Base-by-base conservation (phyloP, 2,888 invertebrate genomes). In the Bellardia bayeri region DNA sequence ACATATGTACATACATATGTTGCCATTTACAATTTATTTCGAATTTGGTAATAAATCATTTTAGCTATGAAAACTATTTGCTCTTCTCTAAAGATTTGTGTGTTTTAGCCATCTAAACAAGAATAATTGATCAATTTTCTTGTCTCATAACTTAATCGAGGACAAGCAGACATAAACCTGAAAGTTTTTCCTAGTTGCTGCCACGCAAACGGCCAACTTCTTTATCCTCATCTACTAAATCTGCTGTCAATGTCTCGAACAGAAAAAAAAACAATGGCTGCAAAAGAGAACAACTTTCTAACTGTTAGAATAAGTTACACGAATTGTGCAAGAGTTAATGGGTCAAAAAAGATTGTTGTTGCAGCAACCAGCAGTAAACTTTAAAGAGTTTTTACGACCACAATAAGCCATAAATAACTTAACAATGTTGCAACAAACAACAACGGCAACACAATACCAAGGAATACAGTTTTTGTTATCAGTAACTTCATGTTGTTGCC, bases 361-460 rank as follows among this genome's bases (percentile, higher is more conserved):
- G 58, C 61, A 82, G 7, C 56, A 56, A 37, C 68, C 49, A 76
- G 3, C 74, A 58, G 51, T 11, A 66, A 51, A 30, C 33, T 61
- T 58, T 61, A 33, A 61, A 61, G 61, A 61, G 71, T 33, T 71
- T 81, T 72, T 74, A 82, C 63, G 45, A 56, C 68, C 66, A 80
- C 80, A 45, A 75, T 63, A 74, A 54, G 63, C 16, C 85, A 85
- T 85, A 80, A 85, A 80, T 75, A 85, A 75, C 61, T 68, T 54
- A 61, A 69, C 49, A 74, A 56, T 80, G 79, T 80, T 80, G 72
- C 74, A 82, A 72, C 16, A 33, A 66, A 71, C 42, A 56, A 23
- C 23, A 23, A 23, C 23, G 23, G 23, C 23, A 23, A 54, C 58
- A 80, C 63, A 80, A 80, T 63, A 80, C 61, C 80, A 56, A 86